Conservation (phyloP, 2,113 vertebrate species). For the Damaliscus lunatus region DNA sequence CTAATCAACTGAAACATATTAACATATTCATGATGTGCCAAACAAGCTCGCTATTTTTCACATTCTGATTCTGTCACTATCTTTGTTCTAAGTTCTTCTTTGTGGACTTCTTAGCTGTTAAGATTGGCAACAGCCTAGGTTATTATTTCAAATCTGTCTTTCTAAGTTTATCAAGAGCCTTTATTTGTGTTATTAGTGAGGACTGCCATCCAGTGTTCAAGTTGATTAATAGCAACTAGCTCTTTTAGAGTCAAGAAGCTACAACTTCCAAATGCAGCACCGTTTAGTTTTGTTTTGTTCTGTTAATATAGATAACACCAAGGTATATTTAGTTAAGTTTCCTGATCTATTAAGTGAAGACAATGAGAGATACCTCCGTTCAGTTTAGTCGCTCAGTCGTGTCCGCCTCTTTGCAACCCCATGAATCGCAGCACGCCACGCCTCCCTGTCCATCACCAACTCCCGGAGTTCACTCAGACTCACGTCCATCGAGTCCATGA, state of each 20-base stretch:
- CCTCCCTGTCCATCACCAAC: too few relatives aligned
- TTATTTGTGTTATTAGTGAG: constrained; percentile 60
- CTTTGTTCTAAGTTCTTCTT: not conserved
- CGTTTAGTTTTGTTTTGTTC: not conserved
- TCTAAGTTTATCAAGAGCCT: not conserved
- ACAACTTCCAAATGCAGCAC: fast-evolving
- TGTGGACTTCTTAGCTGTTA: constrained; percentile 34
- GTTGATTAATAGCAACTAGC: constrained; percentile 1
- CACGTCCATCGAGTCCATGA: fast-evolving
- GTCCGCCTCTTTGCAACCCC: too few relatives aligned
- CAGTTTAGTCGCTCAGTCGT: too few relatives aligned
- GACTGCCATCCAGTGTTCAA: constrained; percentile 78
- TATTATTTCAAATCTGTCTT: constrained; percentile 6
- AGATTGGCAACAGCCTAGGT: not conserved
- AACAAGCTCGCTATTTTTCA: constrained; percentile 9
- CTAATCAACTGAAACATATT: constrained; percentile 7
- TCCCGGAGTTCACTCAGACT: too few relatives aligned
- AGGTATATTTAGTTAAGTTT: not conserved
- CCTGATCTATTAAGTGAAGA: not conserved
- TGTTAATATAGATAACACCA: not conserved
- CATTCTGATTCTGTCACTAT: not conserved
- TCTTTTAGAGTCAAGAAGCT: not conserved
- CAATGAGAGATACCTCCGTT: not conserved
- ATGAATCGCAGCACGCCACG: fast-evolving
- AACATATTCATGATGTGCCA: not conserved